phyloP scores from a whole-genome alignment of 2,113 vertebrate genomes.

The Calyptomena viridis region DNA sequence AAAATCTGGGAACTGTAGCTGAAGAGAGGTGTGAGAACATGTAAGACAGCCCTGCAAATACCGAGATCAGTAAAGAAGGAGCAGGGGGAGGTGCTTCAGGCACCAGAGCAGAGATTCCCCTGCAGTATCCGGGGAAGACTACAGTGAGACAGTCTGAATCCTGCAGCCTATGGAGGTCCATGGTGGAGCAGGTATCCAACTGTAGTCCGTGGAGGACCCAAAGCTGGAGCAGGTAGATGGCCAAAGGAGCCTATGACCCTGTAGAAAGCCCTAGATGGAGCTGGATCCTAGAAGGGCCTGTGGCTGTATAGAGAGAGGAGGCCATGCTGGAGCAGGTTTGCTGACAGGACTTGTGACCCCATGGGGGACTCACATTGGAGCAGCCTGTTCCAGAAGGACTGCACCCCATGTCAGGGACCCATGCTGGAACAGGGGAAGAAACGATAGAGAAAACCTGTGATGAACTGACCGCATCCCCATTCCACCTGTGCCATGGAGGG shows the following conservation, averaged over 20 bases:
- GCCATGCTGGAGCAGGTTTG: background rate
- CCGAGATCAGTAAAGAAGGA: background rate
- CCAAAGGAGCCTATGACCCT: background rate
- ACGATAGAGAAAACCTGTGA: background rate
- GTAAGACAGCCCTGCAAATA: background rate
- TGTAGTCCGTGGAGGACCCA: background rate
- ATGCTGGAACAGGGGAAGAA: background rate
- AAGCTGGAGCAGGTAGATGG: background rate
- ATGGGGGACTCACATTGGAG: background rate
- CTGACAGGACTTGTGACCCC: background rate
- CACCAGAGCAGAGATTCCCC: background rate
- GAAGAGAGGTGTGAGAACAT: background rate
- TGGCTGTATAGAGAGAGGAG: background rate
- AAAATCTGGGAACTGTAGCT: background rate
- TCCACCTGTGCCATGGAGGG: background rate
- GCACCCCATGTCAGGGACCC: background rate
- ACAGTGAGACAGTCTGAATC: background rate
- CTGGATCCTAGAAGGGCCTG: background rate
- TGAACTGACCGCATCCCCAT: background rate
- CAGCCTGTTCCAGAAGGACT: background rate
- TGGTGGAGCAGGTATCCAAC: background rate
- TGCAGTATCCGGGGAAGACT: rapidly evolving
- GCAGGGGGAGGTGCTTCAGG: background rate
- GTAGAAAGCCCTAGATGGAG: background rate
- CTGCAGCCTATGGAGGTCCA: no score